Evolutionary conservation across 2,888 invertebrate species (phyloP).

Genomic region (Perizoma affinitatum): DNA sequence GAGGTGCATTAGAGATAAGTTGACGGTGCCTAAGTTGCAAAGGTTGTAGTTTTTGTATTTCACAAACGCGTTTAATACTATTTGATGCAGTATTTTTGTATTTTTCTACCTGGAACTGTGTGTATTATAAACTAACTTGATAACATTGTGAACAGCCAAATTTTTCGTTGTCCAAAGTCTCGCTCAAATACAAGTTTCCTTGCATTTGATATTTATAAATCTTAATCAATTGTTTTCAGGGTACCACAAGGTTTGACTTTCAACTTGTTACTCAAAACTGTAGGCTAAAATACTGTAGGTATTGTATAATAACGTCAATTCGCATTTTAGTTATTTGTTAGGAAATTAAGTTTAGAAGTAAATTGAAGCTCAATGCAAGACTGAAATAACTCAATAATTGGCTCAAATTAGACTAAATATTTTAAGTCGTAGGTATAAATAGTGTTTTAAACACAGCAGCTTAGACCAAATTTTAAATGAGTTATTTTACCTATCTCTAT

Average conservation of each 20-base stretch:
- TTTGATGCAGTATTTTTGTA: too few relatives aligned
- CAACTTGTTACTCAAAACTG: too few relatives aligned
- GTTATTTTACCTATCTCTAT: background rate
- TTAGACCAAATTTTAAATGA: conserved; percentile 34
- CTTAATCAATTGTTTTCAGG: too few relatives aligned
- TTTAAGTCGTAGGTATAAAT: conserved; percentile 14
- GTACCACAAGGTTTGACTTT: too few relatives aligned
- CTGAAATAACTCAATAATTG: conserved; percentile 53
- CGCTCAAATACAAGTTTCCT: too few relatives aligned
- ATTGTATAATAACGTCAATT: background rate
- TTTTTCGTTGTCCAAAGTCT: too few relatives aligned
- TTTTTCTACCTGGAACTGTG: too few relatives aligned
- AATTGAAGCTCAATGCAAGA: conserved; percentile 53
- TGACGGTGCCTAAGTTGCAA: conserved; percentile 71
- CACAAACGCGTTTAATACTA: conserved; percentile 1
- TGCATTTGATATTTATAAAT: too few relatives aligned
- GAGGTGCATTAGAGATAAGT: conserved; percentile 72
- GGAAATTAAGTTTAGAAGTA: conserved; percentile 16
- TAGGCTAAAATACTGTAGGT: too few relatives aligned
- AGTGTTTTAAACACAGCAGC: conserved; percentile 47
- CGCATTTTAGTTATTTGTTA: background rate
- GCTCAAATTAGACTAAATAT: conserved; percentile 54
- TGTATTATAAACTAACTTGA: too few relatives aligned
- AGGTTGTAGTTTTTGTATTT: conserved; percentile 47
- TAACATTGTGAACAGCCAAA: too few relatives aligned